Evolutionary conservation across 2,888 invertebrate genomes (phyloP).

Genomic region (Standfussiana lucernea): DNA sequence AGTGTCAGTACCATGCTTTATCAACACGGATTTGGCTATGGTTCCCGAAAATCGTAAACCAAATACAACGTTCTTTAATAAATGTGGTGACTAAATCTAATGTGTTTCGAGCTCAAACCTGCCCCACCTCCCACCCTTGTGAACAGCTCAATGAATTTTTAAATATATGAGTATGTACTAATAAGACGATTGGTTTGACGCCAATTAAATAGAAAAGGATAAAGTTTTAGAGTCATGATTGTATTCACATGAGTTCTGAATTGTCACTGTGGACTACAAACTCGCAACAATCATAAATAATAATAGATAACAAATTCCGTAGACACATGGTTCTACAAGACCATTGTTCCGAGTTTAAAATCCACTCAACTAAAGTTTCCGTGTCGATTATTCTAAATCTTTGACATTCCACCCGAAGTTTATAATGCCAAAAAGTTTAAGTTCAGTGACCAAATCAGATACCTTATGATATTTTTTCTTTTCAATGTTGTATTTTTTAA

Average conservation of each 20-base stretch:
- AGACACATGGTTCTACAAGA: background rate
- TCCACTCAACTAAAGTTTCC: background rate
- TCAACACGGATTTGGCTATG: background rate
- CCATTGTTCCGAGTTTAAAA: constrained; percentile 10
- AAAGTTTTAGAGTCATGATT: background rate
- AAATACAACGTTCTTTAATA: no score
- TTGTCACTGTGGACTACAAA: background rate
- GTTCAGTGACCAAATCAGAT: background rate
- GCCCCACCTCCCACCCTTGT: background rate
- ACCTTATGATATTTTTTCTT: background rate
- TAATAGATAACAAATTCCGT: background rate
- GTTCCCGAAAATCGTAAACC: background rate
- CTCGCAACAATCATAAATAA: background rate
- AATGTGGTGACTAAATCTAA: no score
- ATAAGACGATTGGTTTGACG: background rate
- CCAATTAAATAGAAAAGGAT: background rate
- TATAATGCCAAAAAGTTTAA: background rate
- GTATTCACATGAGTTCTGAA: background rate
- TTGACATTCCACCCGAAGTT: background rate
- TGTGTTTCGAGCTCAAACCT: background rate
- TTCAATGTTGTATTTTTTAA: background rate
- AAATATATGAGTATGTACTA: background rate
- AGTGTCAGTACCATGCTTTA: no score
- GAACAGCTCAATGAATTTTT: background rate
- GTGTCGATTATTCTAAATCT: background rate